phyloP scores from a whole-genome alignment of 1,140 invertebrate genomes.

The Lordiphosa clarofinis region DNA sequence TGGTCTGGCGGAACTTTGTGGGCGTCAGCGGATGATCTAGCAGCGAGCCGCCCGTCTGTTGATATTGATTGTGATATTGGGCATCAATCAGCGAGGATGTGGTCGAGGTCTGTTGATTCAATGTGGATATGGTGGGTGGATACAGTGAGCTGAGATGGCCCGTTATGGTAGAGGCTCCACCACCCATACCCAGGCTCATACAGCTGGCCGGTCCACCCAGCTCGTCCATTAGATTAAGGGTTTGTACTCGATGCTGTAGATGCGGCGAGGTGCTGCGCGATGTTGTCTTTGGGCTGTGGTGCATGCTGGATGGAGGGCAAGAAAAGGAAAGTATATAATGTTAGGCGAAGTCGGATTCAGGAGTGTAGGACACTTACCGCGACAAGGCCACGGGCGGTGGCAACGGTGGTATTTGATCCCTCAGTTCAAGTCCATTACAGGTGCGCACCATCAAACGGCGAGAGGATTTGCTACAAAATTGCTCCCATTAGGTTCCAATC shows the following conservation, averaged over 20 bases:
- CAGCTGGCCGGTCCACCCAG: conserved; percentile 25
- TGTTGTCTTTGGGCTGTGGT: conserved; percentile 79
- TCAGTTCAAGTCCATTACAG: conserved; percentile 89
- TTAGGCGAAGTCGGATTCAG: no score
- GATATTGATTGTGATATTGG: conserved; percentile 78
- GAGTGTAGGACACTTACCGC: no score
- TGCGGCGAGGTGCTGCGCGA: conserved; percentile 78
- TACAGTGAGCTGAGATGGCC: conserved; percentile 71
- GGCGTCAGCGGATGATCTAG: conserved; percentile 76
- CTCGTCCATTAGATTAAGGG: conserved; percentile 75
- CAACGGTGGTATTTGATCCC: conserved; percentile 82
- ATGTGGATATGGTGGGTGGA: conserved; percentile 73
- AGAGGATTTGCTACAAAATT: conserved; percentile 65
- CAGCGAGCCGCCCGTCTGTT: conserved; percentile 74
- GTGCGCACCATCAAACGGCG: conserved; percentile 87
- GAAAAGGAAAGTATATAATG: no score
- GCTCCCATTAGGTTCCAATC: neutral
- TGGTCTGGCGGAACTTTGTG: conserved; percentile 73
- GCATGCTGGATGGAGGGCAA: conserved; percentile 52
- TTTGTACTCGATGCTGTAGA: conserved; percentile 74
- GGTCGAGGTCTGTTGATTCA: conserved; percentile 78
- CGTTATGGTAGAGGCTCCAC: conserved; percentile 63
- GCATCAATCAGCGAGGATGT: conserved; percentile 75
- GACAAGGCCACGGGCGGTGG: conserved; percentile 79
- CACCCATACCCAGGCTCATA: conserved; percentile 26